A percentile compares a stretch with the other conserved stretches of the same genome.
Conservation (phyloP, 2,113 vertebrate genomes). For the Dascyllus trimaculatus region DNA sequence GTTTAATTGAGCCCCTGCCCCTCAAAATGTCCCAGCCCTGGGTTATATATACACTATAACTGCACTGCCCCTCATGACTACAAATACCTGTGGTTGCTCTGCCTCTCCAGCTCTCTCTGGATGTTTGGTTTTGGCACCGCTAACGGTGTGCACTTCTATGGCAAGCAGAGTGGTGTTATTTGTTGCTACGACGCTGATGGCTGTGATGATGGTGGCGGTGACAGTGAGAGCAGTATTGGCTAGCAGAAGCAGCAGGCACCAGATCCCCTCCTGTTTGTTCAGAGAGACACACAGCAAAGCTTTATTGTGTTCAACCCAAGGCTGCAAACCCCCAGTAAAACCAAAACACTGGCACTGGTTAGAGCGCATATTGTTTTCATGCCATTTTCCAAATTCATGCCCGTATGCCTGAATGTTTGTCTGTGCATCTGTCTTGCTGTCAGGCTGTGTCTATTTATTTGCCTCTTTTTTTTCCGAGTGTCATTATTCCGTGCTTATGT, state of each 20-base stretch:
- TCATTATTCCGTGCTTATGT: constrained; percentile 41
- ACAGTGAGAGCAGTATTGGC: constrained; percentile 76
- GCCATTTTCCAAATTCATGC: constrained; percentile 70
- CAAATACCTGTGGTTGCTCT: constrained; percentile 6
- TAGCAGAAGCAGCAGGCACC: constrained; percentile 70
- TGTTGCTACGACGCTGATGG: constrained; percentile 72
- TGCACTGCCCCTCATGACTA: not conserved
- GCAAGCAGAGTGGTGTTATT: constrained; percentile 73
- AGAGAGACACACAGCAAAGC: constrained; percentile 73
- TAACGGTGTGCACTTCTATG: constrained; percentile 24
- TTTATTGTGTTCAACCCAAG: constrained; percentile 73
- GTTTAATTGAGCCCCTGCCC: not conserved
- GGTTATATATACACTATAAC: no score
- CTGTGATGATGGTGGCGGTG: constrained; percentile 76
- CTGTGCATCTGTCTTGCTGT: constrained; percentile 67
- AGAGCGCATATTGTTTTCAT: constrained; percentile 67
- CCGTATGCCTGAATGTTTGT: constrained; percentile 62
- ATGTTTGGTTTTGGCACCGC: constrained; percentile 60
- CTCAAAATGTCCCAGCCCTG: no score
- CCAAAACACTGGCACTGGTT: constrained; percentile 77
- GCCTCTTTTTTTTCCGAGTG: constrained; percentile 36
- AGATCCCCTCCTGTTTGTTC: constrained; percentile 80
- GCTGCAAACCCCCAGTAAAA: constrained; percentile 70
- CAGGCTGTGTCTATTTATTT: constrained; percentile 59
- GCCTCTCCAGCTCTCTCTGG: constrained; percentile 19